Conservation (phyloP, 2,888 invertebrate species). For the Machimus rusticus region DNA sequence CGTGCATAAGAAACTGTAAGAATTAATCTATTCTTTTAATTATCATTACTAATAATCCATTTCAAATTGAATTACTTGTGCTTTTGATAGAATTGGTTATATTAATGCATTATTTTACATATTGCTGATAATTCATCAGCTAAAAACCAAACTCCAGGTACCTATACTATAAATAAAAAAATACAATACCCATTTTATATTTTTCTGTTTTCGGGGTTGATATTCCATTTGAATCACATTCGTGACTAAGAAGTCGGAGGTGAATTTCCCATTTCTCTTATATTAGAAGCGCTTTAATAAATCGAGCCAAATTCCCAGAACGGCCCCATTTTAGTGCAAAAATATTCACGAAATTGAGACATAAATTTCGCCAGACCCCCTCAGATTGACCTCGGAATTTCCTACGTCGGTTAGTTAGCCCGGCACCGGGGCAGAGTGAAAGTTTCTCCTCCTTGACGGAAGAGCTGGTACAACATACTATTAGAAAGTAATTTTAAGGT, state of each 20-base stretch:
- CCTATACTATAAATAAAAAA: no score
- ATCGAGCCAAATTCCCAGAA: background rate
- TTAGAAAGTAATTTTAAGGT: slow-evolving; percentile 44
- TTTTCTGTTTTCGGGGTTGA: background rate
- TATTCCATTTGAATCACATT: background rate
- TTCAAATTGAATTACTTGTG: no score
- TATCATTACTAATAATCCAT: no score
- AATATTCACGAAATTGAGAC: slow-evolving; percentile 38
- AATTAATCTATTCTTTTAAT: no score
- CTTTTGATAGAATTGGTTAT: no score
- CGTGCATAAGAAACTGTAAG: no score
- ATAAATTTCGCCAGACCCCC: slow-evolving; percentile 14
- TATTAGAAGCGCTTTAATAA: background rate
- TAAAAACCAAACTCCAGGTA: no score
- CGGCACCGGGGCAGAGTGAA: background rate
- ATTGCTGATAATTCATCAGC: no score
- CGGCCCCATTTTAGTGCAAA: slow-evolving; percentile 21
- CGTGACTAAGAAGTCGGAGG: background rate
- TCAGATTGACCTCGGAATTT: slow-evolving; percentile 33
- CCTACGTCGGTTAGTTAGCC: slow-evolving; percentile 18
- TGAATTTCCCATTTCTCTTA: background rate
- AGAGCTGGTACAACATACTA: slow-evolving; percentile 35
- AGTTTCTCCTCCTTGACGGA: slow-evolving; percentile 37
- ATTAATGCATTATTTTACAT: no score
- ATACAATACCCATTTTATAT: no score